Base-by-base conservation (phyloP, 1,140 invertebrate genomes). In the Heliconius hermathena region DNA sequence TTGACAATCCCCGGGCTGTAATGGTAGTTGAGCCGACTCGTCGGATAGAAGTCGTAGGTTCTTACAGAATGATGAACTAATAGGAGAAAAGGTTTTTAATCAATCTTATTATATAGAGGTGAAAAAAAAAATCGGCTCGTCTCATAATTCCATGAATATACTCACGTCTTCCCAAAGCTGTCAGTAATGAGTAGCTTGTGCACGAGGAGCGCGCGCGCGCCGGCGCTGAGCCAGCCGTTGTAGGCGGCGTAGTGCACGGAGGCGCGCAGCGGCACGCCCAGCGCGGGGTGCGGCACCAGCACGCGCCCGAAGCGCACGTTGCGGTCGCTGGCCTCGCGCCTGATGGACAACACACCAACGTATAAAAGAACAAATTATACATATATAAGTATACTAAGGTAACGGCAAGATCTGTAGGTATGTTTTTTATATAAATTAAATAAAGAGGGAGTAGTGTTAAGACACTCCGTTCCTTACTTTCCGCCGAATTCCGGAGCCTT, bases 161-260 rank as follows among this genome's bases (percentile, higher is more conserved):
- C 95, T 95, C 89, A 97, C 96, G 95, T 97, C 87, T 97, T 97
- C 1, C 97, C 97, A 86, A 97, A 98, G 90, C 97, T 98, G 89
- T 98, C 97, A n/a, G 96, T 96, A 20, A 99, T 95, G 33, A 97
- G 96, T 16, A 99, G 95, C 90, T 98, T 98, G 89, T 98, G 97
- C 72, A 99, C 96, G 82, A 95, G 96, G 96, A 98, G 97, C 41
- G 96, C 95, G 71, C 96, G 96, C 54, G 98, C 93, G 0, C 98
- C 98, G 20, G 97, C 97, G n/a, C 97, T 98, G 72, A 99, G 96
- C 98, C 98, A 99, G 4, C 98, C 98, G 78, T 97, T 97, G 93
- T 99, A 99, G 0, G 98, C 97, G 2, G 97, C 97, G 94, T 99
- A 99, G 73, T 97, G 96, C 8, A 99, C 94, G 88, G 97, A 96